Base-by-base conservation (phyloP, 1,140 invertebrate genomes). In the Bactericera cockerelli region DNA sequence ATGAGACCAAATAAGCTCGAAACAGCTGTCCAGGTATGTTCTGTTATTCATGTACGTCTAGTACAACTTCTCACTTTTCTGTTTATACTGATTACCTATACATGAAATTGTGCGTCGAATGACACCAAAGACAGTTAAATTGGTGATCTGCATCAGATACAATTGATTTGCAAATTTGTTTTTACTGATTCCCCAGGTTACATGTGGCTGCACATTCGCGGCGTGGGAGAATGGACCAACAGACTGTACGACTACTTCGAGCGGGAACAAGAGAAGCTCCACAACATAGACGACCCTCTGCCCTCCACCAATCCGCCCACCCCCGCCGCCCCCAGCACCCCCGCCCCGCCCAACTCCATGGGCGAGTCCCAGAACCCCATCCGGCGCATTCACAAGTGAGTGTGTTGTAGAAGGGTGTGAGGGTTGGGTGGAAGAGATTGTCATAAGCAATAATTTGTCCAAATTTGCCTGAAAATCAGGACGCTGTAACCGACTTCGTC, bases 211-310 rank as follows among this genome's bases (percentile, higher is more conserved):
- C 94, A 97, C 70, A 89, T 98, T 60, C 77, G 93, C 59, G 91
- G 85, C 3, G 89, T 93, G 0, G 94, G 93, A 1, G 82, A 94
- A 72, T 98, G 94, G 93, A 97, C 93, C 0, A 92, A 90, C 66
- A 77, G 83, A 1, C 72, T 97, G 0, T 89, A 94, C 66, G 79
- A 83, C 1, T 93, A 92, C 70, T 96, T 96, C 66, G 86, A 92
- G 65, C 77, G 77, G 57, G 83, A 89, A 69, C 84, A 88, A 66
- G 77, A 81, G 42, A 81, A 81, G 62, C 70, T 88, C 1, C 83
- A 87, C 60, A 77, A 77, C 8, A 75, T 77, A 1, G 64, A 68
- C 1, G 78, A 83, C 56, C 72, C 78, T 1, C 61, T 72, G 36
- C 66, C 71, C 3, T 57, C 67, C 1, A 68, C 72, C 26, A 16